Percentiles rank a stretch among this genome's conserved stretches.
These are phyloP conservation scores for Drosophila sulfurigaster DNA, from an alignment of 1,140 invertebrate species.

Conservation along the genomic window DNA sequence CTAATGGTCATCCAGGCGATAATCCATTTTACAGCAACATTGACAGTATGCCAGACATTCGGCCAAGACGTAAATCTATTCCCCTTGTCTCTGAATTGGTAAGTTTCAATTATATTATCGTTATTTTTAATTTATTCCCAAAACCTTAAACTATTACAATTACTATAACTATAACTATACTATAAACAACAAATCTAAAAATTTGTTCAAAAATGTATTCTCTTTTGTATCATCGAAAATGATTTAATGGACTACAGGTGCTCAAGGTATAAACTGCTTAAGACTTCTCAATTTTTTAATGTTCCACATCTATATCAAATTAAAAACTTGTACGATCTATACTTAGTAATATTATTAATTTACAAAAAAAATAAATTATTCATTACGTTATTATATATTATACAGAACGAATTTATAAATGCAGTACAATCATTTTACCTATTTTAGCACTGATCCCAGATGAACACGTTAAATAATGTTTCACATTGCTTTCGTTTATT, in stretches of 20 bases:
- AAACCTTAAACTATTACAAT: not conserved
- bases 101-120: slow-evolving; percentile 86
- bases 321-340: not conserved
- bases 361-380: too few relatives aligned
- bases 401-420: too few relatives aligned
- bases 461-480: too few relatives aligned
- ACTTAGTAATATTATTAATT: too few relatives aligned
- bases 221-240: slow-evolving; percentile 53
- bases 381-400: too few relatives aligned
- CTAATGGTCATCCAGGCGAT: slow-evolving; percentile 95
- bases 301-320: slow-evolving; percentile 29
- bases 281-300: slow-evolving; percentile 19
- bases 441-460: too few relatives aligned
- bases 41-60: slow-evolving; percentile 99
- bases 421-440: too few relatives aligned
- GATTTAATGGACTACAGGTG: slow-evolving; percentile 87
- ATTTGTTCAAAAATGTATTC: slow-evolving; percentile 38
- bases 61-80: slow-evolving; percentile 97
- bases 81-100: slow-evolving; percentile 99
- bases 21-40: slow-evolving; percentile 99
- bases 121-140: not conserved
- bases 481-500: too few relatives aligned
- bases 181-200: not conserved
- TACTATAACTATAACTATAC: not conserved
- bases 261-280: slow-evolving; percentile 88